Conservation (phyloP, 2,113 vertebrate species). For the Piaya cayana region DNA sequence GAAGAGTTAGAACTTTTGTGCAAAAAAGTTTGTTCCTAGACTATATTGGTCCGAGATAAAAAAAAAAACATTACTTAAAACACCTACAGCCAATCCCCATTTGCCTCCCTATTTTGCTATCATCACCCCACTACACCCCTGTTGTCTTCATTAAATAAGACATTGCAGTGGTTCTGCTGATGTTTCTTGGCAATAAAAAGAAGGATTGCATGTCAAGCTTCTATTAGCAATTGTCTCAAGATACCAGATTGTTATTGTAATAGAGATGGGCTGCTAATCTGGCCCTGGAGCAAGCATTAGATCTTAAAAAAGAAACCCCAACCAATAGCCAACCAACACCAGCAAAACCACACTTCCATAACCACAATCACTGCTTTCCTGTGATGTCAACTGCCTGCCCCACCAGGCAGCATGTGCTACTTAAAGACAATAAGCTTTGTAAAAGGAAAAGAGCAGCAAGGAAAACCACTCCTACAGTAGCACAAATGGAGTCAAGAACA, state of each 20-base stretch:
- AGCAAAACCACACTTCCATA: not conserved
- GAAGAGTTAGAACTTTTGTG: not conserved
- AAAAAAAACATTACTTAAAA: not conserved
- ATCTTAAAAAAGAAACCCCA: not conserved
- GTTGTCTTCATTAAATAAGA: not conserved
- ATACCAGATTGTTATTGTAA: not conserved
- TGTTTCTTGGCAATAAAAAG: not conserved
- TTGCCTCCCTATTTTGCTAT: not conserved
- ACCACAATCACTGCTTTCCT: not conserved
- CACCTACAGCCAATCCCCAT: not conserved
- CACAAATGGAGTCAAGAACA: not conserved
- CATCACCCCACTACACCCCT: not conserved
- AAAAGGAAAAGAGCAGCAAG: not conserved
- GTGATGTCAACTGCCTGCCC: not conserved
- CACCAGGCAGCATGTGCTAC: not conserved
- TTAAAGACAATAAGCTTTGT: not conserved
- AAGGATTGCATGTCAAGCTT: not conserved
- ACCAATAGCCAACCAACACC: not conserved
- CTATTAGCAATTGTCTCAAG: not conserved
- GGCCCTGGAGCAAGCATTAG: not conserved
- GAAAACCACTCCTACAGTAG: not conserved
- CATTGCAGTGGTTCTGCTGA: not conserved
- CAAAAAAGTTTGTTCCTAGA: not conserved
- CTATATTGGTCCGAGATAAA: not conserved
- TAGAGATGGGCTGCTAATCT: not conserved